phyloP scores from a whole-genome alignment of 1,140 invertebrate genomes.

The Ephestia elutella region DNA sequence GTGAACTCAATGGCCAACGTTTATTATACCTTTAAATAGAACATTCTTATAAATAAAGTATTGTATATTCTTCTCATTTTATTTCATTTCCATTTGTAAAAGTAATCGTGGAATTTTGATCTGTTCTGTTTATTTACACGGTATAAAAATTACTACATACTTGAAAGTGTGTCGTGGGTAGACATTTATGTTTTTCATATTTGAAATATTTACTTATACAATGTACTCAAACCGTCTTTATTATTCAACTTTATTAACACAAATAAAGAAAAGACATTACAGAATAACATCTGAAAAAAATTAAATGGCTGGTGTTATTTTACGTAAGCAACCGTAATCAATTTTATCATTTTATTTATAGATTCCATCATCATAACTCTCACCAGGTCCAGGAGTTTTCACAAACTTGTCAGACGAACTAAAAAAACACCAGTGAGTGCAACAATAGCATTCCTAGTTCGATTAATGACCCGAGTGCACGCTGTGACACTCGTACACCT shows the following conservation, averaged over 20 bases:
- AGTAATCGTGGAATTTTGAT: not conserved
- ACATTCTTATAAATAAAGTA: not conserved
- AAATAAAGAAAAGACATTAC: too few relatives aligned
- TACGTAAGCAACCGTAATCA: too few relatives aligned
- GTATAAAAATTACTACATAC: too few relatives aligned
- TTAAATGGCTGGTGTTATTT: too few relatives aligned
- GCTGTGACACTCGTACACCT: conserved; percentile 67
- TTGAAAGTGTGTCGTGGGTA: too few relatives aligned
- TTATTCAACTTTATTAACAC: too few relatives aligned
- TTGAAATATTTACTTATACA: too few relatives aligned
- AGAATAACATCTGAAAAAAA: too few relatives aligned
- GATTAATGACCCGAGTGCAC: conserved; percentile 66
- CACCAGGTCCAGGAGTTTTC: conserved; percentile 14
- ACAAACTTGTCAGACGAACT: conserved; percentile 32
- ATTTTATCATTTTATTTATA: too few relatives aligned
- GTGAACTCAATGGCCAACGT: not conserved
- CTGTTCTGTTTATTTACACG: not conserved
- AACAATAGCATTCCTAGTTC: conserved; percentile 67
- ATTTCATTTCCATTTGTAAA: not conserved
- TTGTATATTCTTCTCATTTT: not conserved
- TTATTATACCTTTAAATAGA: not conserved
- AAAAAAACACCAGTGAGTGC: conserved; percentile 46
- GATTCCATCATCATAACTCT: not conserved
- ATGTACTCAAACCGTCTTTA: too few relatives aligned
- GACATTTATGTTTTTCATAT: too few relatives aligned